phyloP scores from a whole-genome alignment of 1,140 invertebrate species.

The Musca domestica region DNA sequence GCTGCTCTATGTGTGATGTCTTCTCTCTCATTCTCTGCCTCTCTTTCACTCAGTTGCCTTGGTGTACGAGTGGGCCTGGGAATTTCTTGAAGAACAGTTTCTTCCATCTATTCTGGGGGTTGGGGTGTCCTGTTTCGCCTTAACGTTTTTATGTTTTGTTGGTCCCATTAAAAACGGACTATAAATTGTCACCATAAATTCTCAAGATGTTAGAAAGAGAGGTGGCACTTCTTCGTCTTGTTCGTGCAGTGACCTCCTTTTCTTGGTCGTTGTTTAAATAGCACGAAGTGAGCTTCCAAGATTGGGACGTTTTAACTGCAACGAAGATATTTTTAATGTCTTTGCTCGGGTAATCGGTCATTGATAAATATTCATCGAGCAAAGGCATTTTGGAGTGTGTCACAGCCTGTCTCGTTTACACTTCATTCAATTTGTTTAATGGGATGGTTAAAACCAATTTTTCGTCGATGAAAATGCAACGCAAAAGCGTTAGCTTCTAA shows the following conservation, averaged over 20 bases:
- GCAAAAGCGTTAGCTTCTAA: too few species aligned
- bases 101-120: background rate
- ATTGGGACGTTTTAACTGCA: too few species aligned
- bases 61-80: background rate
- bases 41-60: too few species aligned
- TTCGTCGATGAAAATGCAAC: background rate
- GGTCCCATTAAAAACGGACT: constrained; percentile 7
- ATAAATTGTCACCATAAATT: constrained; percentile 16
- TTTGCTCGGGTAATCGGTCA: too few species aligned
- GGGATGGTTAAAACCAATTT: background rate
- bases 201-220: constrained; percentile 8
- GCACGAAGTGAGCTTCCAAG: too few species aligned
- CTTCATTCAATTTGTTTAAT: background rate
- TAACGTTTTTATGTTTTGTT: constrained; percentile 1
- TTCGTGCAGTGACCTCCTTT: background rate
- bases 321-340: too few species aligned
- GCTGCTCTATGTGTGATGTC: too few species aligned
- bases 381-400: too few species aligned
- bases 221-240: background rate
- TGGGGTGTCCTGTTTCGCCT: background rate
- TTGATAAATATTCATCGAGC: too few species aligned
- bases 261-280: background rate
- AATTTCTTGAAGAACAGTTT: too few species aligned
- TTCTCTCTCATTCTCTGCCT: too few species aligned
- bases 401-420: background rate